phyloP scores from a whole-genome alignment of 1,140 invertebrate genomes.

The Ips typographus region DNA sequence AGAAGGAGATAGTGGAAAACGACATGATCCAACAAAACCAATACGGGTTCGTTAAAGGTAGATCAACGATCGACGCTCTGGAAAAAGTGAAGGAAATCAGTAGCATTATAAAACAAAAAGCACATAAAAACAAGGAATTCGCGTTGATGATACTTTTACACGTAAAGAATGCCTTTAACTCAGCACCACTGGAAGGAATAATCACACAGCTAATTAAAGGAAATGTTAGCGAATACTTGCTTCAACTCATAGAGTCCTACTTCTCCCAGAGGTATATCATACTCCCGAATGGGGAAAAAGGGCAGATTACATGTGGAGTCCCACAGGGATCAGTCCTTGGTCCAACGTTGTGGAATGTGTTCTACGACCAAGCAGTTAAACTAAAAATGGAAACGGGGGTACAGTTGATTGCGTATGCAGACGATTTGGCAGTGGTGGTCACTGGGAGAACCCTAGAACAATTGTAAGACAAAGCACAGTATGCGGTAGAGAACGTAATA shows the following conservation, averaged over 20 bases:
- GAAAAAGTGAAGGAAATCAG: not conserved
- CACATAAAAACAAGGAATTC: not conserved
- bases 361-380: not conserved
- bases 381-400: constrained; percentile 2
- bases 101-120: not conserved
- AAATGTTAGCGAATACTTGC: not conserved
- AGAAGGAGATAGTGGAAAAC: not conserved
- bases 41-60: not conserved
- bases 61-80: not conserved
- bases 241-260: not conserved
- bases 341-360: not conserved
- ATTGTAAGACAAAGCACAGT: not conserved
- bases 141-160: not conserved
- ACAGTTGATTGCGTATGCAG: not conserved
- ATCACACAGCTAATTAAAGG: not conserved
- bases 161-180: not conserved
- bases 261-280: not conserved
- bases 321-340: constrained; percentile 18
- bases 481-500: too few species aligned
- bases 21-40: not conserved
- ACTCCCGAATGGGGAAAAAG: not conserved
- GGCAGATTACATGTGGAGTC: not conserved
- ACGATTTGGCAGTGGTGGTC: constrained; percentile 9
- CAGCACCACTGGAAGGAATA: not conserved
- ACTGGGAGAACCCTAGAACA: not conserved